These are phyloP conservation scores for Adineta ricciae DNA, from an alignment of 2,888 invertebrate genomes.

Conservation along the genomic window DNA sequence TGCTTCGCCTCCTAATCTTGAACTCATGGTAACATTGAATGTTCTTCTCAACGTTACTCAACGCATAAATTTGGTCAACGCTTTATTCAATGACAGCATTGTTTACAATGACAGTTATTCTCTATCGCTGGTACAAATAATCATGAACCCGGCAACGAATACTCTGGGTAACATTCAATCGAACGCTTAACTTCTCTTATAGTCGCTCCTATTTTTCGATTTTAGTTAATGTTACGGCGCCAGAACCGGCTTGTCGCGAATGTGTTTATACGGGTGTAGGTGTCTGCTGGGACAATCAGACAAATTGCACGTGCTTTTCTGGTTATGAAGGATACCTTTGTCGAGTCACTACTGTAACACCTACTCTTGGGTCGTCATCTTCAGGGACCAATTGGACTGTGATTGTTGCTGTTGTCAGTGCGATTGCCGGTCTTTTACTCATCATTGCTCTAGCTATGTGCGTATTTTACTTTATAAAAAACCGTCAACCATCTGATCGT, in stretches of 20 bases:
- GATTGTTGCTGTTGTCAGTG: background rate
- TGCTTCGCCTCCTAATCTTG: background rate
- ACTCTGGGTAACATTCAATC: background rate
- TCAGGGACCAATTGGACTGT: background rate
- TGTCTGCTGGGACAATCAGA: no score
- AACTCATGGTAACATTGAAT: background rate
- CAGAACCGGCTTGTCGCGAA: background rate
- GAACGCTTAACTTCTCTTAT: no score
- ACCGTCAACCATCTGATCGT: background rate
- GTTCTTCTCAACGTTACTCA: background rate
- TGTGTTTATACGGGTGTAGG: background rate
- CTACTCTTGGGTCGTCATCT: background rate
- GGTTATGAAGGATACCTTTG: background rate
- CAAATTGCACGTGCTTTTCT: background rate
- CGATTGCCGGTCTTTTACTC: background rate
- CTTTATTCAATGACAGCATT: background rate
- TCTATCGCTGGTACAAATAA: background rate
- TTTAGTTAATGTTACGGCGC: background rate
- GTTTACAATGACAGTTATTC: background rate
- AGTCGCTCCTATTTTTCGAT: background rate
- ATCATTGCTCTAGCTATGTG: no score
- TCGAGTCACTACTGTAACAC: background rate
- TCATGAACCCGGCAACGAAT: background rate
- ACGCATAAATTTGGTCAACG: background rate
- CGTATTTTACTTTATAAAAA: no score